Percentiles rank a stretch among this genome's conserved stretches.
phyloP scores from a whole-genome alignment of 1,140 invertebrate species.

The Ostrea denselamellosa region DNA sequence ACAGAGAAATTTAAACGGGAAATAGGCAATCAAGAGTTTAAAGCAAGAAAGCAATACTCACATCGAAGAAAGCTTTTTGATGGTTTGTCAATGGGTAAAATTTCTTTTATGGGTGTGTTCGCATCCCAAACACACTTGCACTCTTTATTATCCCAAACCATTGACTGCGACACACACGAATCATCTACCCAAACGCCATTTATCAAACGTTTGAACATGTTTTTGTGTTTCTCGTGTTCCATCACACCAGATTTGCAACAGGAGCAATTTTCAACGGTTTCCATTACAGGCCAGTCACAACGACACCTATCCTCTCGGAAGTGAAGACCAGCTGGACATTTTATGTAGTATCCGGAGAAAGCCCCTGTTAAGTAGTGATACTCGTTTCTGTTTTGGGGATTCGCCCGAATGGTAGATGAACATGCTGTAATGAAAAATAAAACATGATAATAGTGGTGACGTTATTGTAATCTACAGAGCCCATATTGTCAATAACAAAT shows the following conservation, averaged over 20 bases:
- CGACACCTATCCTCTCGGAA: slow-evolving; percentile 21
- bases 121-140: slow-evolving; percentile 19
- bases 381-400: not conserved
- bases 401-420: slow-evolving; percentile 10
- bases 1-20: not conserved
- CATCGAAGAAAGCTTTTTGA: not conserved
- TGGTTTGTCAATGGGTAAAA: not conserved
- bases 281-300: slow-evolving; percentile 17
- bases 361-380: not conserved
- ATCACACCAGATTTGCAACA: slow-evolving; percentile 23
- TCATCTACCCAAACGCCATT: slow-evolving; percentile 8
- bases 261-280: slow-evolving; percentile 8
- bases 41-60: not conserved
- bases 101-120: not conserved
- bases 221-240: not conserved
- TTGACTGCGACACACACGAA: not conserved
- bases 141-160: not conserved
- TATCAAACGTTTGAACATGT: slow-evolving; percentile 21
- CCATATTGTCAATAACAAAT: too few species aligned
- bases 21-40: not conserved
- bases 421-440: not conserved
- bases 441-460: not conserved
- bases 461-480: not conserved
- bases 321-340: not conserved
- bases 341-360: not conserved